Conservation (phyloP, 2,113 vertebrate species). For the Rhynchomys soricoides region DNA sequence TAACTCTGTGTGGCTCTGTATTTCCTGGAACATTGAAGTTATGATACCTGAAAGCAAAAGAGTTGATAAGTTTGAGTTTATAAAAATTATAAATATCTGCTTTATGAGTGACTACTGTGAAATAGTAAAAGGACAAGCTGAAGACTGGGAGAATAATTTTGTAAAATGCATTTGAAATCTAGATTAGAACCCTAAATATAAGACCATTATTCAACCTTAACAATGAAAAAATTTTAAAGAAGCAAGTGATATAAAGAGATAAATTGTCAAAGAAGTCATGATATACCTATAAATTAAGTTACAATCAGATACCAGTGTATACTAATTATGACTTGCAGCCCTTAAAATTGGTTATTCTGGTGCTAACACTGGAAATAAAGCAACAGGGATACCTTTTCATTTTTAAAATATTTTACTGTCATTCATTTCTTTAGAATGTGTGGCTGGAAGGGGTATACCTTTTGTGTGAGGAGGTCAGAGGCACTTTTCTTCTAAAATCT, state of each 20-base stretch:
- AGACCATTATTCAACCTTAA: conserved; percentile 3
- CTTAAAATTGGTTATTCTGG: background rate
- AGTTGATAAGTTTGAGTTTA: background rate
- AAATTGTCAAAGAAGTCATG: background rate
- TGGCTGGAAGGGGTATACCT: too few relatives aligned
- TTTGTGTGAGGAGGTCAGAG: too few relatives aligned
- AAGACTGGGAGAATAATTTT: background rate
- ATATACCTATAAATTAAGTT: background rate
- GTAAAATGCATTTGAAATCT: background rate
- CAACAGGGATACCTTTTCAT: background rate
- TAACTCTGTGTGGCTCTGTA: background rate
- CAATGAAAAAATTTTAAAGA: background rate
- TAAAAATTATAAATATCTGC: background rate
- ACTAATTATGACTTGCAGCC: background rate
- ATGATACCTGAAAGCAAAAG: background rate
- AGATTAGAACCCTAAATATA: background rate
- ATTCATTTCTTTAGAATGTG: background rate
- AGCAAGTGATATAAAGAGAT: background rate
- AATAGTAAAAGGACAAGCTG: background rate
- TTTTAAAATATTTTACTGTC: background rate
- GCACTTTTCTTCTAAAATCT: background rate
- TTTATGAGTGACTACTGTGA: background rate
- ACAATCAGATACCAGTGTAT: background rate
- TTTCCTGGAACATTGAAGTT: background rate
- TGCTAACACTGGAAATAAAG: background rate